Percentiles rank a stretch among this genome's conserved stretches.
phyloP scores from a whole-genome alignment of 2,797 vertebrate species.

The Karalla daura region DNA sequence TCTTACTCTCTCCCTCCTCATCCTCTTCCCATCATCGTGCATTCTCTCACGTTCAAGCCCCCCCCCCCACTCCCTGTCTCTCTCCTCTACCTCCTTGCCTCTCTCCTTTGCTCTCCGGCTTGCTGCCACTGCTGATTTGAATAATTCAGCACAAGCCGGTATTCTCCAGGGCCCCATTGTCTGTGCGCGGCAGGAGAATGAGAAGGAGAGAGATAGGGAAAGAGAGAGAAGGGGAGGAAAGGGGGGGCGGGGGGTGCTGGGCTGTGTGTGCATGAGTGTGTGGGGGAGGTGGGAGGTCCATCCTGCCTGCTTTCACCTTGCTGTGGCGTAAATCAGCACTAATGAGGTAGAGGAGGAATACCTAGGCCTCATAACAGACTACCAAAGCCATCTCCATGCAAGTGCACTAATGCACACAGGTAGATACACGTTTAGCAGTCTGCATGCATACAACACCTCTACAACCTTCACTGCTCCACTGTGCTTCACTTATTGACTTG shows the following conservation, averaged over 20 bases:
- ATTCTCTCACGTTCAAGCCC: constrained; percentile 16
- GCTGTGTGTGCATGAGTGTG: constrained; percentile 40
- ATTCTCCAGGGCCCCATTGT: constrained; percentile 86
- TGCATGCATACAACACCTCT: constrained; percentile 45
- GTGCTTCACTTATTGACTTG: constrained; percentile 77
- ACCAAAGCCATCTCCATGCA: constrained; percentile 56
- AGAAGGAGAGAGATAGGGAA: constrained; percentile 76
- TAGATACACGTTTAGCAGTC: constrained; percentile 64
- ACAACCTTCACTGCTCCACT: constrained; percentile 69
- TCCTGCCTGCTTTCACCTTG: constrained; percentile 77
- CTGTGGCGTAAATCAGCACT: constrained; percentile 84
- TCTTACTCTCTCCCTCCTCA: constrained; percentile 30
- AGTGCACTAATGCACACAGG: constrained; percentile 56
- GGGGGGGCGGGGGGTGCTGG: constrained; percentile 36
- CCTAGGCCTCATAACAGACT: constrained; percentile 61
- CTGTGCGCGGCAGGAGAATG: constrained; percentile 82
- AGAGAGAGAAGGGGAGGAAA: constrained; percentile 35
- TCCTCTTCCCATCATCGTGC: constrained; percentile 42
- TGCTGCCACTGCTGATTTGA: constrained; percentile 86
- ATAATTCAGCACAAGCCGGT: constrained; percentile 85
- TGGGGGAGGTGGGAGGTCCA: constrained; percentile 66
- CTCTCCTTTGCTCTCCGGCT: constrained; percentile 80
- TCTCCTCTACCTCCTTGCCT: constrained; percentile 69
- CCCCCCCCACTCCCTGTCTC: constrained; percentile 25
- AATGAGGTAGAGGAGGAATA: constrained; percentile 84